A percentile compares a stretch with the other conserved stretches of the same genome.
Conservation (phyloP, 1,140 invertebrate genomes). For the Armadillidium nasatum region DNA sequence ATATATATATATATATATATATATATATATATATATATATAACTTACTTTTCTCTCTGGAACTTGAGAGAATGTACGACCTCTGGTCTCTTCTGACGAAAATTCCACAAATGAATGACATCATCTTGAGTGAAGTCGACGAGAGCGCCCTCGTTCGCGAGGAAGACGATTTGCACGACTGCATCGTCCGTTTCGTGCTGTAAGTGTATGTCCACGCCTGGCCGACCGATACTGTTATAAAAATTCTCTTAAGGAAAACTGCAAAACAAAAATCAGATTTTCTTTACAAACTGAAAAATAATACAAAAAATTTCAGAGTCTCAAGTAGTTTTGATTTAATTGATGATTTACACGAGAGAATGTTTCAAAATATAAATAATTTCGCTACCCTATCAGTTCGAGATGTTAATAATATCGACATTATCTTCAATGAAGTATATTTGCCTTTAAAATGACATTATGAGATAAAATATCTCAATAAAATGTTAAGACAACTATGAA, state of each 20-base stretch:
- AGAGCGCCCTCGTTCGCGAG: slow-evolving; percentile 93
- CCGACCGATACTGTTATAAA: slow-evolving; percentile 68
- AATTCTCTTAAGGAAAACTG: background rate
- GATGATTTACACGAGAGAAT: too few relatives aligned
- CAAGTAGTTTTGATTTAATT: too few relatives aligned
- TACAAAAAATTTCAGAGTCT: too few relatives aligned
- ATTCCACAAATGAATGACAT: slow-evolving; percentile 95
- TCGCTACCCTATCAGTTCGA: too few relatives aligned
- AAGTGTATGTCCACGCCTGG: slow-evolving; percentile 92
- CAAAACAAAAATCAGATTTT: background rate
- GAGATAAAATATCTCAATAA: too few relatives aligned
- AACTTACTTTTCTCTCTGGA: slow-evolving; percentile 85
- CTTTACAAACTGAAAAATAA: too few relatives aligned
- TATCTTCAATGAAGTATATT: too few relatives aligned
- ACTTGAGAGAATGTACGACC: slow-evolving; percentile 91
- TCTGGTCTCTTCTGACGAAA: slow-evolving; percentile 91
- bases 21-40: slow-evolving; percentile 16
- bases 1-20: slow-evolving; percentile 21
- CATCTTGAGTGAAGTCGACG: slow-evolving; percentile 88
- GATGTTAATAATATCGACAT: too few relatives aligned
- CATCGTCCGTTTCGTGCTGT: slow-evolving; percentile 65
- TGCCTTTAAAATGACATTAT: too few relatives aligned
- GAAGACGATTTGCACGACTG: slow-evolving; percentile 65
- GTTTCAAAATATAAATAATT: too few relatives aligned
- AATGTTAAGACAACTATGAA: too few relatives aligned